These are phyloP conservation scores for Luperina nickerlii DNA, from an alignment of 2,888 invertebrate species.

Conservation along the genomic window DNA sequence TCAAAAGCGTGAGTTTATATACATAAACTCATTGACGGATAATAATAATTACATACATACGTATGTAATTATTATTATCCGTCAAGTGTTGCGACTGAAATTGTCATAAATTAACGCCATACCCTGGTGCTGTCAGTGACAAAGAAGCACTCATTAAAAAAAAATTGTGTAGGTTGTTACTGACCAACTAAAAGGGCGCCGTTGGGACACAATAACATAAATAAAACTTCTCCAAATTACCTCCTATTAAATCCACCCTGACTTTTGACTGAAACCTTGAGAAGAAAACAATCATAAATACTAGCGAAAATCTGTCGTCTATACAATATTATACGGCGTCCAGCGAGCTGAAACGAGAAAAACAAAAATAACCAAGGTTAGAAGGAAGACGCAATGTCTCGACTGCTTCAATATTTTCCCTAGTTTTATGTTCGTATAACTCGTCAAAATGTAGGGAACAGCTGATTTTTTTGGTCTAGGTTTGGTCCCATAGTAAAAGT, in stretches of 20 bases:
- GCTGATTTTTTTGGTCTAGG: too few species aligned
- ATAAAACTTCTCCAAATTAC: slow-evolving; percentile 16
- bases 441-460: too few species aligned
- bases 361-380: background rate
- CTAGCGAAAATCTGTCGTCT: background rate
- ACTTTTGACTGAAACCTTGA: background rate
- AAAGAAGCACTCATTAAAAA: too few species aligned
- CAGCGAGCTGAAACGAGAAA: background rate
- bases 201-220: slow-evolving; percentile 1
- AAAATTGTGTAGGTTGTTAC: background rate
- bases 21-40: too few species aligned
- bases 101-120: too few species aligned
- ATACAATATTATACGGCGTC: background rate
- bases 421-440: too few species aligned
- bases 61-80: too few species aligned
- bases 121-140: too few species aligned
- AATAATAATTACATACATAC: too few species aligned
- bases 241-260: slow-evolving; percentile 1
- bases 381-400: background rate
- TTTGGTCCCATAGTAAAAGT: too few species aligned
- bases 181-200: background rate
- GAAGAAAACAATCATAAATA: background rate
- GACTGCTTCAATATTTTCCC: background rate
- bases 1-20: too few species aligned
- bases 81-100: too few species aligned